Evolutionary conservation across 2,888 invertebrate species (phyloP).

Genomic region (Synanthedon myopaeformis): DNA sequence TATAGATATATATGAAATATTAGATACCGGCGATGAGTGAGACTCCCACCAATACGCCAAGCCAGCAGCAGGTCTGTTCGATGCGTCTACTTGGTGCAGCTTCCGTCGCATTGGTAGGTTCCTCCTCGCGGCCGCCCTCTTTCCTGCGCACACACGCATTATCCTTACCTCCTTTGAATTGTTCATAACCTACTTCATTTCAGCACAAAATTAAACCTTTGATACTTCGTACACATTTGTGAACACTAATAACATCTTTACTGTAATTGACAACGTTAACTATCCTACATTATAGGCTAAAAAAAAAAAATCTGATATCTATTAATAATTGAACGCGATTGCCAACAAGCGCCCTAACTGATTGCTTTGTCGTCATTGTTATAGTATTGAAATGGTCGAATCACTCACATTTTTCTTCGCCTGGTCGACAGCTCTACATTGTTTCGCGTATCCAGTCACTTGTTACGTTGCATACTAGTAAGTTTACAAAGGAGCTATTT

Average conservation of each 20-base stretch:
- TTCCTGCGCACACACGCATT: conserved; percentile 34
- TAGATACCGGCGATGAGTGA: conserved; percentile 62
- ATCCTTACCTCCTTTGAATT: no score
- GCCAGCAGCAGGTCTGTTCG: conserved; percentile 65
- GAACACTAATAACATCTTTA: no score
- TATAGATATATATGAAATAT: neutral
- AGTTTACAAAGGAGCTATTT: conserved; percentile 2
- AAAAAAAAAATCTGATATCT: no score
- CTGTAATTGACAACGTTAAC: no score
- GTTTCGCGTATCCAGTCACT: conserved; percentile 34
- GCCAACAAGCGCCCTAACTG: no score
- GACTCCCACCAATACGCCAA: conserved; percentile 66
- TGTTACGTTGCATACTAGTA: conserved; percentile 20
- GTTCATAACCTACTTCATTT: no score
- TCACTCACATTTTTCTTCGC: conserved; percentile 62
- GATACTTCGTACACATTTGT: no score
- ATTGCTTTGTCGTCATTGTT: neutral
- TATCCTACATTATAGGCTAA: no score
- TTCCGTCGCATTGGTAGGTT: conserved; percentile 52
- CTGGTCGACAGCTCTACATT: conserved; percentile 60
- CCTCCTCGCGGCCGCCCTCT: conserved; percentile 66
- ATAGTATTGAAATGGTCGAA: neutral
- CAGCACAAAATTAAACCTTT: no score
- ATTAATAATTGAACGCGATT: no score
- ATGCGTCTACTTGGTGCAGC: conserved; percentile 46